Evolutionary conservation across 2,888 invertebrate genomes (phyloP).

Genomic region (Aelia acuminata): DNA sequence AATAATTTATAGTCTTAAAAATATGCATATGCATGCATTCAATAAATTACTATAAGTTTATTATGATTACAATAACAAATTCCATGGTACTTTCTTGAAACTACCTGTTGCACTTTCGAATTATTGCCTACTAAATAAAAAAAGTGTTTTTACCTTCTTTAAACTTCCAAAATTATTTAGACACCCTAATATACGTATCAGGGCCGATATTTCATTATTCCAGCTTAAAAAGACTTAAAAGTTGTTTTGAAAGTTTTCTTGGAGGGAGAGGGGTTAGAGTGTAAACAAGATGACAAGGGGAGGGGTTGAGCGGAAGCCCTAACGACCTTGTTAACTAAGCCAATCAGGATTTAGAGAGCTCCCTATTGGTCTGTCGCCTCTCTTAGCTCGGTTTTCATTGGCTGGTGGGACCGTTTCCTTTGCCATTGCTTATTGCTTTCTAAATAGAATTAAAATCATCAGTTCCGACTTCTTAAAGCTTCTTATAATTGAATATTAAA

Average conservation of each 20-base stretch:
- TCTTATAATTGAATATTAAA: background rate
- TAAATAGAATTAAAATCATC: background rate
- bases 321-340: slow-evolving; percentile 9
- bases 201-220: background rate
- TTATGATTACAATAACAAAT: no score
- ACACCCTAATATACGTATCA: background rate
- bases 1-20: no score
- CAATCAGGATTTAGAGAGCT: background rate
- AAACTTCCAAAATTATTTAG: background rate
- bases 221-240: background rate
- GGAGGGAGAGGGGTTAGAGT: background rate
- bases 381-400: background rate
- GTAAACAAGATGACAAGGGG: background rate
- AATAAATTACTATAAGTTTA: no score
- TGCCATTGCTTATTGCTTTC: background rate
- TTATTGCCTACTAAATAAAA: background rate
- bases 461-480: background rate
- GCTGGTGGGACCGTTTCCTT: background rate
- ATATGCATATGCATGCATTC: no score
- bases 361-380: background rate
- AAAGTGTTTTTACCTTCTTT: background rate
- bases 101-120: background rate
- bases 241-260: background rate
- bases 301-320: background rate
- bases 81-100: no score